A percentile compares a stretch with the other conserved stretches of the same genome.
Evolutionary conservation across 2,888 invertebrate genomes (phyloP).

Genomic region (Leucoptera coffeella): DNA sequence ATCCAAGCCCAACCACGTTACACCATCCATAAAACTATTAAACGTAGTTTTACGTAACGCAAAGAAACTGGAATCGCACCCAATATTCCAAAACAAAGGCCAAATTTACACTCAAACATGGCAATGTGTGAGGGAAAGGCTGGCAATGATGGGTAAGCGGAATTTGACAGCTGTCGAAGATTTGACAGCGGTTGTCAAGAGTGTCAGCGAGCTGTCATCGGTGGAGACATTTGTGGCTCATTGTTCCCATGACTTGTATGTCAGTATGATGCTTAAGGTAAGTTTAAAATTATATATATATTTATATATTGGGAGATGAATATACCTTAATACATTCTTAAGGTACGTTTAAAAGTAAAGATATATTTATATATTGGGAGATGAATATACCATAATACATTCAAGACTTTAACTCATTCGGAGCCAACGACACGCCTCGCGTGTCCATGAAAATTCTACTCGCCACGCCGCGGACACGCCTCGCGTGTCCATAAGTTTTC

Average conservation of each 20-base stretch:
- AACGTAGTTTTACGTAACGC: constrained; percentile 22
- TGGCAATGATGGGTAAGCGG: constrained; percentile 10
- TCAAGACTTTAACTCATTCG: too few relatives aligned
- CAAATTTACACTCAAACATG: constrained; percentile 23
- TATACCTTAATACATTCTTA: too few relatives aligned
- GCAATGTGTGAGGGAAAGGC: constrained; percentile 17
- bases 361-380: too few relatives aligned
- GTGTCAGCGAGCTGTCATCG: constrained; percentile 24
- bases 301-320: too few relatives aligned
- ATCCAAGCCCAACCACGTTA: constrained; percentile 22
- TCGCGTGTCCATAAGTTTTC: too few relatives aligned
- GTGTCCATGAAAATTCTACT: too few relatives aligned
- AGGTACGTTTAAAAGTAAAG: too few relatives aligned
- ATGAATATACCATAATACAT: too few relatives aligned
- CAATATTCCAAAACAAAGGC: constrained; percentile 24
- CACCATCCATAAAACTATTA: constrained; percentile 23
- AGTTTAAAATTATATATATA: too few relatives aligned
- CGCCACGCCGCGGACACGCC: too few relatives aligned
- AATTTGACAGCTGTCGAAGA: constrained; percentile 17
- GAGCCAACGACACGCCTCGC: too few relatives aligned
- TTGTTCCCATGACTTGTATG: constrained; percentile 20
- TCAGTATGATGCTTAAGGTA: constrained; percentile 24
- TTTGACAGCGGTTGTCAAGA: constrained; percentile 20
- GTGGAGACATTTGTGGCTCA: constrained; percentile 20
- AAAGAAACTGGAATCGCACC: constrained; percentile 29